Conservation (phyloP, 2,888 invertebrate species). For the Synanthedon tipuliformis region DNA sequence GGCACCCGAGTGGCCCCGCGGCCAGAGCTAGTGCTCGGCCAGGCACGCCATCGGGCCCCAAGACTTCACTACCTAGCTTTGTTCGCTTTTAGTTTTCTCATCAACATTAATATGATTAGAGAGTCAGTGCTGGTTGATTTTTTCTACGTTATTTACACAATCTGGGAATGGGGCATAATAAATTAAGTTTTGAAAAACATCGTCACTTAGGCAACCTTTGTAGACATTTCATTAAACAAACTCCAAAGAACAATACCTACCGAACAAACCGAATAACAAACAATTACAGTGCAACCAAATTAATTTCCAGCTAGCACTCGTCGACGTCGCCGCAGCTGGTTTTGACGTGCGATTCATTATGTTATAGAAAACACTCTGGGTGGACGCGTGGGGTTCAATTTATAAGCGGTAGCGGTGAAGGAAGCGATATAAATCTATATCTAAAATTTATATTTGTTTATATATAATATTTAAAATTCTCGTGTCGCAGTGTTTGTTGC, state of each 20-base stretch:
- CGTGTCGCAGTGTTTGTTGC: no score
- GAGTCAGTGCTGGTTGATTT: no score
- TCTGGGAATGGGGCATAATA: no score
- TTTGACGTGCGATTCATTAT: constrained; percentile 35
- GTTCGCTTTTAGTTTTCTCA: no score
- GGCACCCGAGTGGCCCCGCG: no score
- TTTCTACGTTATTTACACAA: no score
- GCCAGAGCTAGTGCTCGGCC: no score
- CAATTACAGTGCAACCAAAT: constrained; percentile 24
- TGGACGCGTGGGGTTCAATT: neutral
- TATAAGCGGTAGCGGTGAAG: neutral
- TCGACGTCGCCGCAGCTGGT: constrained; percentile 23
- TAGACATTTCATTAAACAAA: neutral
- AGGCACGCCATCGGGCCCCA: no score
- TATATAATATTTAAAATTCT: no score
- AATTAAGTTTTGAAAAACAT: neutral
- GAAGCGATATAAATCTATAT: neutral
- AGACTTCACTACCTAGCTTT: no score
- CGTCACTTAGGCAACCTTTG: neutral
- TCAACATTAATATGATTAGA: no score
- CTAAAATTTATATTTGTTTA: no score
- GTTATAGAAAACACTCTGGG: constrained; percentile 21
- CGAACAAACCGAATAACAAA: constrained; percentile 8
- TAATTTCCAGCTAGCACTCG: constrained; percentile 22
- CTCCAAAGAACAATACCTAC: constrained; percentile 1